phyloP scores from a whole-genome alignment of 2,888 invertebrate species.

The Leptopilina myrica region DNA sequence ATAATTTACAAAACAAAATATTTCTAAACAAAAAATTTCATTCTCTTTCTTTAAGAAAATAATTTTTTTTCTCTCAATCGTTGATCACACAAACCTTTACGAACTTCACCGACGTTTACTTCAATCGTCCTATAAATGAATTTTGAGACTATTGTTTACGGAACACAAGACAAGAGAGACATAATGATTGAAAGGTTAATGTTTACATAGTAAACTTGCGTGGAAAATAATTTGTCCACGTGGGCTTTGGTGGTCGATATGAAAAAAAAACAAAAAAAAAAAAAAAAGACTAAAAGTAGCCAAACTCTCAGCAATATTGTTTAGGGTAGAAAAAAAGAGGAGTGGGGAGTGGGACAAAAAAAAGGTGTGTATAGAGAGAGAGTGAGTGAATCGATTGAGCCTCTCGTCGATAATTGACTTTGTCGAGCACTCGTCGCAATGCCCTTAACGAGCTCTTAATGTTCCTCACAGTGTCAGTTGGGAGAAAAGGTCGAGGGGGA shows the following conservation, averaged over 20 bases:
- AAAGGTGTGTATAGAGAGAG: not conserved
- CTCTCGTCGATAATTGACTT: constrained; percentile 58
- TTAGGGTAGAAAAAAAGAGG: not conserved
- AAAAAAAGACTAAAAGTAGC: not conserved
- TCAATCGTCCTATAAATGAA: too few species aligned
- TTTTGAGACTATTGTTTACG: too few species aligned
- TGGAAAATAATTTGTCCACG: constrained; percentile 12
- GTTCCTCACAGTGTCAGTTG: constrained; percentile 44
- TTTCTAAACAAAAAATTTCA: too few species aligned
- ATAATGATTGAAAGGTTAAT: not conserved
- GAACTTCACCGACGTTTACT: too few species aligned
- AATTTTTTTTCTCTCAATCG: too few species aligned
- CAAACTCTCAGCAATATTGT: constrained; percentile 17
- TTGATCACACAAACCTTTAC: too few species aligned
- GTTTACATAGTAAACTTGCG: constrained; percentile 14
- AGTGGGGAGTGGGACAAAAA: not conserved
- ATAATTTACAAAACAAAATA: too few species aligned
- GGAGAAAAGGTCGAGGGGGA: constrained; percentile 28
- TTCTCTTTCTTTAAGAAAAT: too few species aligned
- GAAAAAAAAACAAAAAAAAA: not conserved
- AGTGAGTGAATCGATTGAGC: constrained; percentile 20
- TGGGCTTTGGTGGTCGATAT: constrained; percentile 2
- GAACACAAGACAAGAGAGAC: too few species aligned
- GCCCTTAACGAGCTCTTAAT: constrained; percentile 60
- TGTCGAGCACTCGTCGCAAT: constrained; percentile 53